Conservation (phyloP, 1,140 invertebrate species). For the Calliopsis andreniformis region DNA sequence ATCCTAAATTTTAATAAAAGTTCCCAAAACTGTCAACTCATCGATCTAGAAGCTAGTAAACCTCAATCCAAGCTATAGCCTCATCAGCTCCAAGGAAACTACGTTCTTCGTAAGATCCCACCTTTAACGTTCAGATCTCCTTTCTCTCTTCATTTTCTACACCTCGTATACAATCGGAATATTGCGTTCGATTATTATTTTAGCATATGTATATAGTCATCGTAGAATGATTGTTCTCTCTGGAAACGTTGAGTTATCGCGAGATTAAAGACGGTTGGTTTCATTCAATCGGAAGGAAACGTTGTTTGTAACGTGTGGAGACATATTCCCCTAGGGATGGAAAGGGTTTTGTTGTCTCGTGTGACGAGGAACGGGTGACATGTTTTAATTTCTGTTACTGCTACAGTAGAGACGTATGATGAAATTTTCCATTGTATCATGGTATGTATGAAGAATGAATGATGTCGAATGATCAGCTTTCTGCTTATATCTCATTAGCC, state of each 20-base stretch:
- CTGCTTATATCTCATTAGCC: too few species aligned
- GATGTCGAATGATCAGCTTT: too few species aligned
- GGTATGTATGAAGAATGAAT: too few species aligned
- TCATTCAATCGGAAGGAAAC: not conserved
- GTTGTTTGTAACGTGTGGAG: slow-evolving; percentile 5
- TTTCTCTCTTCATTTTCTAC: not conserved
- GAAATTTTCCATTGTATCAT: too few species aligned
- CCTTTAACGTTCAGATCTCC: not conserved
- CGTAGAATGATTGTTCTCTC: slow-evolving; percentile 6
- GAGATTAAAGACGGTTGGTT: slow-evolving; percentile 29
- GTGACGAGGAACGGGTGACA: not conserved
- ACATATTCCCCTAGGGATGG: not conserved
- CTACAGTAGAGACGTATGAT: not conserved
- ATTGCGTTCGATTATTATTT: slow-evolving; percentile 27
- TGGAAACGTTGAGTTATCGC: slow-evolving; percentile 11
- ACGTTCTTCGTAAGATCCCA: slow-evolving; percentile 26
- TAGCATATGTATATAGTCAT: slow-evolving; percentile 8
- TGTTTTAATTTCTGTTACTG: slow-evolving; percentile 26
- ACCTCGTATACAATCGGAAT: not conserved
- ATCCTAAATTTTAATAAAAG: not conserved
- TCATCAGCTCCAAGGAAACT: too few species aligned
- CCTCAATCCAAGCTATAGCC: too few species aligned
- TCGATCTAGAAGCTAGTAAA: not conserved
- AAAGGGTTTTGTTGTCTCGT: slow-evolving; percentile 5
- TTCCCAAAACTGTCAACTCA: not conserved